Percentiles rank a stretch among this genome's conserved stretches.
These are phyloP conservation scores for Siphonodentalium dalli DNA, from an alignment of 2,888 invertebrate species.

Conservation along the genomic window DNA sequence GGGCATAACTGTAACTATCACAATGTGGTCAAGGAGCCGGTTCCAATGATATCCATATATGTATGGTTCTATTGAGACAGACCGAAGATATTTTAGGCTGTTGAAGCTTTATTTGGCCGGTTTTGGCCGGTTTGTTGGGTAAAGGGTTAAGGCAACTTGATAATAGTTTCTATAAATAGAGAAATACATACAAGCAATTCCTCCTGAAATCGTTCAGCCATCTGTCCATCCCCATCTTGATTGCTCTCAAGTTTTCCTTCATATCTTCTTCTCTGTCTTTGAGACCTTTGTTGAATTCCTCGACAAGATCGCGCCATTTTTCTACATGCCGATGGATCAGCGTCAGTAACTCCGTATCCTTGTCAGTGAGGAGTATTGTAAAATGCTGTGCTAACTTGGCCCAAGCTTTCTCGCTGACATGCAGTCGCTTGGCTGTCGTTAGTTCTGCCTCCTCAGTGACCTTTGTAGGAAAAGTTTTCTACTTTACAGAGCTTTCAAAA, in stretches of 20 bases:
- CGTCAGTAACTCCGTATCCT: constrained; percentile 59
- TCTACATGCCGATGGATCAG: constrained; percentile 53
- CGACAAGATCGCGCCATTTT: constrained; percentile 56
- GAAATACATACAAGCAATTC: constrained; percentile 53
- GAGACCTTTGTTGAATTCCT: constrained; percentile 53
- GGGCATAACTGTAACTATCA: too few relatives aligned
- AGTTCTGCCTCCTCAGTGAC: constrained; percentile 61
- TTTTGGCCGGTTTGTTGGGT: too few relatives aligned
- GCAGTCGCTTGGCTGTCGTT: constrained; percentile 60
- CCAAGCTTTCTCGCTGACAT: constrained; percentile 63
- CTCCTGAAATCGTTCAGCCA: constrained; percentile 50
- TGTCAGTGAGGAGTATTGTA: constrained; percentile 62
- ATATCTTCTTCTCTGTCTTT: constrained; percentile 53
- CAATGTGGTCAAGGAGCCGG: too few relatives aligned
- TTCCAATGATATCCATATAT: too few relatives aligned
- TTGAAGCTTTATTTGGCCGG: too few relatives aligned
- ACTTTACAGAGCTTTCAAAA: not conserved
- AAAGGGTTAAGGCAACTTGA: too few relatives aligned
- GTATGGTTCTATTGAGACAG: too few relatives aligned
- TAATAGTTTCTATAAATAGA: not conserved
- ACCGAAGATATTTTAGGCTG: too few relatives aligned
- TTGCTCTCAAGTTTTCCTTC: constrained; percentile 37
- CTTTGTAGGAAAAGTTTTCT: constrained; percentile 28
- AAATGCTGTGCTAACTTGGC: constrained; percentile 63
- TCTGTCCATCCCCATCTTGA: constrained; percentile 43